phyloP scores from a whole-genome alignment of 2,888 invertebrate genomes.

The Nematopogon swammerdamellus region DNA sequence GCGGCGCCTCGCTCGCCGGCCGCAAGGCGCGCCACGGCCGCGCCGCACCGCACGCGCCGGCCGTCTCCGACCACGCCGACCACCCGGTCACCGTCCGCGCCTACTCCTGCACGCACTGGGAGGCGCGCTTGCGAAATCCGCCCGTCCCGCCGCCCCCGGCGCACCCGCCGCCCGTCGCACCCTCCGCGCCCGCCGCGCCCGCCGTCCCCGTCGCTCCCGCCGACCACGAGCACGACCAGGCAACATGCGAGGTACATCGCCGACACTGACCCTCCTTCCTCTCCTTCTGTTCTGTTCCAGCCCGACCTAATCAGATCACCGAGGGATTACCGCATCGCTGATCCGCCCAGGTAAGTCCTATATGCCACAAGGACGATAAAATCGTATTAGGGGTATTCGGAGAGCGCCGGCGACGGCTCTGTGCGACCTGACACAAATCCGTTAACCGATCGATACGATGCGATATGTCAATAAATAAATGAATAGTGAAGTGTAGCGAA shows the following conservation, averaged over 20 bases:
- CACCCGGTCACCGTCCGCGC: conserved; percentile 53
- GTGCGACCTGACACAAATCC: too few relatives aligned
- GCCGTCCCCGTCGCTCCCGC: too few relatives aligned
- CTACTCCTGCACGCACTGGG: conserved; percentile 61
- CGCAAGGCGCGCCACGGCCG: conserved; percentile 58
- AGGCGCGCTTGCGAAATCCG: conserved; percentile 51
- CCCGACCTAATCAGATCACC: too few relatives aligned
- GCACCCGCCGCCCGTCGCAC: conserved; percentile 48
- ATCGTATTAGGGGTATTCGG: too few relatives aligned
- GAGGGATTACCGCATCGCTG: too few relatives aligned
- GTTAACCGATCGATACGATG: too few relatives aligned
- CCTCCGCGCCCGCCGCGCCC: conserved; percentile 22
- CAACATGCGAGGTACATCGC: background rate
- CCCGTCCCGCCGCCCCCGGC: conserved; percentile 42
- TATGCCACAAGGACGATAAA: too few relatives aligned
- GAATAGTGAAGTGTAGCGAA: too few relatives aligned
- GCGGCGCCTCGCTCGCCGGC: conserved; percentile 83
- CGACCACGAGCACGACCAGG: background rate
- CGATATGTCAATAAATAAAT: too few relatives aligned
- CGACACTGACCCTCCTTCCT: background rate
- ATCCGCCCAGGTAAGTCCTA: too few relatives aligned
- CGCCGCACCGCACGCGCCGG: conserved; percentile 16
- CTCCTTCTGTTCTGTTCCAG: too few relatives aligned
- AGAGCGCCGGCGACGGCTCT: too few relatives aligned
- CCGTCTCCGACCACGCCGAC: conserved; percentile 48